Percentiles rank a stretch among this genome's conserved stretches.
These are phyloP conservation scores for Rhinolophus sinicus DNA, from an alignment of 2,113 vertebrate species.

Conservation along the genomic window DNA sequence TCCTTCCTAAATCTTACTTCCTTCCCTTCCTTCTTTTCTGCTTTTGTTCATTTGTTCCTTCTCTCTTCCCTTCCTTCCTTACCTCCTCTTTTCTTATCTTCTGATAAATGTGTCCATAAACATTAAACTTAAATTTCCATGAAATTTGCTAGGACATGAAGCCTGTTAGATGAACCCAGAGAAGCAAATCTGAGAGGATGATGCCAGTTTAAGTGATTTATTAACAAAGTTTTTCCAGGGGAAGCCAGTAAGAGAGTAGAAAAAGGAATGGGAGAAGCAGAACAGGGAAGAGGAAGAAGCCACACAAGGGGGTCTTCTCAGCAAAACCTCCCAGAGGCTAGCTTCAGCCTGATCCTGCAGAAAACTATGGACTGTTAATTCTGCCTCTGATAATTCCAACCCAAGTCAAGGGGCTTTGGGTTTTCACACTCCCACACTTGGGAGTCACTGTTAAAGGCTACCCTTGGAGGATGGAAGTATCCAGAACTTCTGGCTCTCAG, in stretches of 20 bases:
- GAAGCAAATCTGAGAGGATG: background rate
- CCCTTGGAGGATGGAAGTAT: background rate
- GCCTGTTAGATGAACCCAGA: background rate
- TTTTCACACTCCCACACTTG: background rate
- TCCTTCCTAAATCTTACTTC: background rate
- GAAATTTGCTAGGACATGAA: background rate
- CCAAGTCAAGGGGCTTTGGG: background rate
- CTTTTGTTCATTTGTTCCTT: background rate
- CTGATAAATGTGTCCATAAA: background rate
- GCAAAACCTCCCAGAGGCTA: background rate
- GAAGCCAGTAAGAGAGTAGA: background rate
- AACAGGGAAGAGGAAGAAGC: background rate
- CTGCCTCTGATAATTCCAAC: background rate
- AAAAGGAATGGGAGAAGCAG: background rate
- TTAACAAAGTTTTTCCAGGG: background rate
- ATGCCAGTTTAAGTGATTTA: conserved; percentile 1
- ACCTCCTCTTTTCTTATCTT: background rate
- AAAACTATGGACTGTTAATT: background rate
- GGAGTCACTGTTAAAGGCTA: background rate
- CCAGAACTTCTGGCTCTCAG: background rate
- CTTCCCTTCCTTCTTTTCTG: background rate
- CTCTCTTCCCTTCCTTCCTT: background rate
- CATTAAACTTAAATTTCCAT: background rate
- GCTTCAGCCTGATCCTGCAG: background rate
- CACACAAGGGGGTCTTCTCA: background rate